Base-by-base conservation (phyloP, 1,140 invertebrate genomes). In the Heliconius congener region DNA sequence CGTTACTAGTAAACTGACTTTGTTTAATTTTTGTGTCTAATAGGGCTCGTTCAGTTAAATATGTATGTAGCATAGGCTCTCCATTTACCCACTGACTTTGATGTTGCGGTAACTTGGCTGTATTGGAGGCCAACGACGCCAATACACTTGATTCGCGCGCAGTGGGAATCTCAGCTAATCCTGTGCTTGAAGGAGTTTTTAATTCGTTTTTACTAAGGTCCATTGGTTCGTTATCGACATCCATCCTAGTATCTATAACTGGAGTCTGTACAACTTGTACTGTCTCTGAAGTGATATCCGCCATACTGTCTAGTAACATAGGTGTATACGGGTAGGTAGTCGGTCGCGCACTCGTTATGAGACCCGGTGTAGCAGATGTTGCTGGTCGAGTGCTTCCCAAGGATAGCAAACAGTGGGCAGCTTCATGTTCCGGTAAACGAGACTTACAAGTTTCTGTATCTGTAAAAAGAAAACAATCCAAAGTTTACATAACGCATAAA, bases 391-490 rank as follows among this genome's bases (percentile, higher is more conserved):
- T 88, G 76, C 92, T 88, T 74, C 93, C 97, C 16, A 99, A 94
- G 81, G 97, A 97, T 16, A 99, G 91, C 52, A 99, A 92, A 88
- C 98, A 97, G 79, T 97, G 96, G 0, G 98, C 98, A 2, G 98
- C 98, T 95, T 99, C 98, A 84, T 98, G 97, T 89, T 99, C 98
- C 81, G 97, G 95, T 73, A 96, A 88, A 23, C 96, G 94, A 4
- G 96, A 96, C 85, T 96, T 96, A 74, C 91, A 95, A 37, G 95
- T 94, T 84, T 96, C 95, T 3, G 95, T 95, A 87, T 96, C 95
- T 96, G 89, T 37, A 37, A 37, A 76, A 92, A 91, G 30, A 70
- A 73, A 66, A 16, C 23, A 66, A 30, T 60, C 8, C 55, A 60
- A 60, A 23, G n/a, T 60, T 60, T 1, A 57, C 8, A 57, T n/a